Conservation (phyloP, 2,113 vertebrate species). For the Pangasianodon gigas region DNA sequence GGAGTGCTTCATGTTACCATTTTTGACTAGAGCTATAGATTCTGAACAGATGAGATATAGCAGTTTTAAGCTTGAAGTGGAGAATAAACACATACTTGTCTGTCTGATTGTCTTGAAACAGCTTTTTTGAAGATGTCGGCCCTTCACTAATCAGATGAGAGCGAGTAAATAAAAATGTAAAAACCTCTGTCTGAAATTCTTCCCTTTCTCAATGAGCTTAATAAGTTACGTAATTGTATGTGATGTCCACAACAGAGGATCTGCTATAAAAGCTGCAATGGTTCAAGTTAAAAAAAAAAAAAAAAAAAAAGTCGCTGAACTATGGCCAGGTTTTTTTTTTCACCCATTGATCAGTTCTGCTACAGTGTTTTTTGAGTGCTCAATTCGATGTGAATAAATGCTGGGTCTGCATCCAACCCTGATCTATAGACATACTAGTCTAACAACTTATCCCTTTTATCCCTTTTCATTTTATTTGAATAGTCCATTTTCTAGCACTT, state of each 20-base stretch:
- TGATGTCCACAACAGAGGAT: background rate
- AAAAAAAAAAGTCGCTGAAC: background rate
- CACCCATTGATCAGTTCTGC: background rate
- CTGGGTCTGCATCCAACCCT: background rate
- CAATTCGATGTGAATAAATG: background rate
- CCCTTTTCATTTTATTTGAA: background rate
- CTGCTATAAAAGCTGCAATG: background rate
- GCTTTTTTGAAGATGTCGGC: background rate
- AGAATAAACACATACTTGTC: background rate
- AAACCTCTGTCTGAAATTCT: background rate
- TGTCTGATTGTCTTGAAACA: background rate
- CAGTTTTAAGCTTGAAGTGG: background rate
- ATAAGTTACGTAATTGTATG: background rate
- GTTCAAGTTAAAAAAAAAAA: background rate
- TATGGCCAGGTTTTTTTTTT: background rate
- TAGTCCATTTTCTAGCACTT: background rate
- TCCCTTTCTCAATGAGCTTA: background rate
- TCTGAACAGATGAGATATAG: background rate
- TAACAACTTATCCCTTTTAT: background rate
- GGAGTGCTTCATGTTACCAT: background rate
- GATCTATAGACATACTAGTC: background rate
- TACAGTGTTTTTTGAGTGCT: background rate
- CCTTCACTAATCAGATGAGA: background rate
- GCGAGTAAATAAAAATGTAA: background rate
- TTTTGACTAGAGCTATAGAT: background rate